Conservation (phyloP, 1,140 invertebrate genomes). For the Cydia splendana region DNA sequence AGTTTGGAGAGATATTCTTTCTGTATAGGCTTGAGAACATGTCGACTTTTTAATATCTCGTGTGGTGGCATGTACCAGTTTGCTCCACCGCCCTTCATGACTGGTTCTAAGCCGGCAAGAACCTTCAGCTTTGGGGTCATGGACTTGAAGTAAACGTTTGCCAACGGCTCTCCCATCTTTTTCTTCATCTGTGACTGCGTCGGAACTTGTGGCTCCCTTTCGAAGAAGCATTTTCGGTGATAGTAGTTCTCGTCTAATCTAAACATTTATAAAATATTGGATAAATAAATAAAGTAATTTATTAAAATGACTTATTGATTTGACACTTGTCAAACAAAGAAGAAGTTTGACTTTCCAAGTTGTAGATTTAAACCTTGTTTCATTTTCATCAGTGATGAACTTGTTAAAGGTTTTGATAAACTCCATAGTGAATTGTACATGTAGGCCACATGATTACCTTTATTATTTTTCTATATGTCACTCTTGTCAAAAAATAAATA, state of each 20-base stretch:
- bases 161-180: conserved; percentile 59
- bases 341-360: background rate
- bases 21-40: conserved; percentile 57
- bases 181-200: conserved; percentile 65
- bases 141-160: conserved; percentile 66
- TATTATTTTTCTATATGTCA: too few relatives aligned
- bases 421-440: too few relatives aligned
- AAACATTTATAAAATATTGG: conserved; percentile 46
- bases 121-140: conserved; percentile 63
- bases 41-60: conserved; percentile 54
- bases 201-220: conserved; percentile 57
- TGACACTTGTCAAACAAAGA: conserved; percentile 23
- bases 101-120: conserved; percentile 64
- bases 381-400: too few relatives aligned
- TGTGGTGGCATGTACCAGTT: conserved; percentile 65
- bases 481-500: too few relatives aligned
- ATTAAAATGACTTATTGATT: conserved; percentile 8
- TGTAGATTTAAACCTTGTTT: background rate
- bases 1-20: conserved; percentile 55
- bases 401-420: too few relatives aligned
- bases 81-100: conserved; percentile 62
- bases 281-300: conserved; percentile 36
- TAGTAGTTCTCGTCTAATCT: conserved; percentile 63
- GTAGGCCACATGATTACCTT: too few relatives aligned
- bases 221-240: conserved; percentile 60